phyloP scores from a whole-genome alignment of 2,113 vertebrate genomes.

The Orycteropus afer region DNA sequence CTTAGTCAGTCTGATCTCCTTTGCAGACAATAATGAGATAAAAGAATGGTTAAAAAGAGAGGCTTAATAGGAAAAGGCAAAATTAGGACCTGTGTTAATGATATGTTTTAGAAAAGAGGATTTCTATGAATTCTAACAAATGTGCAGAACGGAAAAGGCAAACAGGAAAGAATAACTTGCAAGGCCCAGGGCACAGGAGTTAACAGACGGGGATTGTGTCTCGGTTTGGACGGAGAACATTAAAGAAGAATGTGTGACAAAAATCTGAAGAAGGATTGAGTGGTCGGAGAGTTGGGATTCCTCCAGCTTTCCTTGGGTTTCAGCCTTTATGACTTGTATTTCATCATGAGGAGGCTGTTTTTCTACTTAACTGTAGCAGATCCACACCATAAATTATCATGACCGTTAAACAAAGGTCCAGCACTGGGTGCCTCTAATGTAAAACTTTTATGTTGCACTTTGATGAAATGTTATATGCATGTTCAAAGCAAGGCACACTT shows the following conservation, averaged over 20 bases:
- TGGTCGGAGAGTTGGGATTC: constrained; percentile 67
- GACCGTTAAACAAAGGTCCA: constrained; percentile 80
- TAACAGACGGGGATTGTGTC: neutral
- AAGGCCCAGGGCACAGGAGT: neutral
- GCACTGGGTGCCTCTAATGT: constrained; percentile 73
- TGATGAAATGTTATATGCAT: constrained; percentile 78
- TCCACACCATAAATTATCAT: constrained; percentile 77
- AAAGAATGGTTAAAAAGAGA: constrained; percentile 21
- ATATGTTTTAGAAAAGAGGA: neutral
- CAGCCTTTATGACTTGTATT: constrained; percentile 76
- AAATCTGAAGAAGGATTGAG: constrained; percentile 67
- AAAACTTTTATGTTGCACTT: constrained; percentile 79
- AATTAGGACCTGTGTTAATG: neutral
- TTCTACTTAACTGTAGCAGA: constrained; percentile 74
- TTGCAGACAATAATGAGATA: constrained; percentile 29
- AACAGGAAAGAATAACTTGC: neutral
- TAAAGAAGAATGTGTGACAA: constrained; percentile 66
- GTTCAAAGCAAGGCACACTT: constrained; percentile 71
- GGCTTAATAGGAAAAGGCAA: constrained; percentile 44
- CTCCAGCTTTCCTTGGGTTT: constrained; percentile 73
- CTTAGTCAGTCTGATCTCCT: constrained; percentile 36
- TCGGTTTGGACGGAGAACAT: constrained; percentile 23
- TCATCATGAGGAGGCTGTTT: constrained; percentile 80
- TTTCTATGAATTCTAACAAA: constrained; percentile 33
- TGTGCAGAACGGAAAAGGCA: neutral